Conservation (phyloP, 2,113 vertebrate species). For the Labeo rohita region DNA sequence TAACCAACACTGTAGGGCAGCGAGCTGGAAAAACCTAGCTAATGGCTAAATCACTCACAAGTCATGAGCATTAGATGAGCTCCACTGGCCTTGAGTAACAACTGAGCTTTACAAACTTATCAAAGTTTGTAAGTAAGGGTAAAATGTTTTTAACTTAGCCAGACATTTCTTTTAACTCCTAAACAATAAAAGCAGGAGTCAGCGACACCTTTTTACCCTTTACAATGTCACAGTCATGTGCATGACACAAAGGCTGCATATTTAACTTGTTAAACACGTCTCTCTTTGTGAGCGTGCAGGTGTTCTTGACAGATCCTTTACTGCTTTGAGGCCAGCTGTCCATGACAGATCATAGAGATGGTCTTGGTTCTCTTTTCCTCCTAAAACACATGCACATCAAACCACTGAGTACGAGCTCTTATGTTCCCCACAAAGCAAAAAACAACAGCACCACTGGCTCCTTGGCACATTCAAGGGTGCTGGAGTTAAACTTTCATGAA, state of each 20-base stretch:
- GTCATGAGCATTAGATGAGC: not conserved
- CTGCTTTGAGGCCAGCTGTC: constrained; percentile 48
- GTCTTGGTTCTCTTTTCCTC: not conserved
- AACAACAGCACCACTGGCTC: not conserved
- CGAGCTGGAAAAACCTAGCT: constrained; percentile 17
- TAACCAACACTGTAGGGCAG: not conserved
- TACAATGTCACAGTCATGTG: constrained; percentile 31
- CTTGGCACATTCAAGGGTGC: not conserved
- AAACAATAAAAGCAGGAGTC: constrained; percentile 14
- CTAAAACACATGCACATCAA: not conserved
- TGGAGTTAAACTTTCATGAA: constrained; percentile 47
- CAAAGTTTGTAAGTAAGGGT: not conserved
- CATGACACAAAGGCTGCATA: constrained; percentile 14
- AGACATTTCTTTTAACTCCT: not conserved
- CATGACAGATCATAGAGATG: constrained; percentile 17
- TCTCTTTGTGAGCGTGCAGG: constrained; percentile 24
- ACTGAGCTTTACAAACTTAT: not conserved
- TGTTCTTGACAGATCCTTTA: constrained; percentile 50
- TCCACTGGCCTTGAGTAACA: not conserved
- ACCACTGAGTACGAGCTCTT: not conserved
- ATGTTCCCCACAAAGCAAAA: not conserved
- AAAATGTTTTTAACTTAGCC: not conserved
- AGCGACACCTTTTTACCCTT: not conserved
- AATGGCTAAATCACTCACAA: constrained; percentile 2
- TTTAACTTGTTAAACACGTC: not conserved